Percentiles rank a stretch among this genome's conserved stretches.
These are phyloP conservation scores for Acholoe squamosa DNA, from an alignment of 2,888 invertebrate species.

Conservation along the genomic window DNA sequence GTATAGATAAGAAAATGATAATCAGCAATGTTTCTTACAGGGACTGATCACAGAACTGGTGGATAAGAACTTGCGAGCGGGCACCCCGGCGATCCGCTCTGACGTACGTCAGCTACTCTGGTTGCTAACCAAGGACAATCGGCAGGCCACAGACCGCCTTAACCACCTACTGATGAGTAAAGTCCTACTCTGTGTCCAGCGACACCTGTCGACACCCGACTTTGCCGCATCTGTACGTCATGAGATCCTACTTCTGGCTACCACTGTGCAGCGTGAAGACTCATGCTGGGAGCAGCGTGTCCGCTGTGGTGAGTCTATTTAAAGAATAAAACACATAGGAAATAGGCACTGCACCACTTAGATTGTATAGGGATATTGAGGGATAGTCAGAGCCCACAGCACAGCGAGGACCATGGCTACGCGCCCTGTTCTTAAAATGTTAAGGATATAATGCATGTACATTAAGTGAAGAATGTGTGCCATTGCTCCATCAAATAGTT, in stretches of 20 bases:
- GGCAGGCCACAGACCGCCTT: constrained; percentile 91
- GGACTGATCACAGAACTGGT: constrained; percentile 95
- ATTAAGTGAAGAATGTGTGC: too few relatives aligned
- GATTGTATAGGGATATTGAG: too few relatives aligned
- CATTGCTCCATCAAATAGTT: too few relatives aligned
- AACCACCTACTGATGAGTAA: constrained; percentile 92
- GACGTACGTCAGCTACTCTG: constrained; percentile 95
- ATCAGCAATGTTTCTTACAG: constrained; percentile 73
- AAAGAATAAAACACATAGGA: too few relatives aligned
- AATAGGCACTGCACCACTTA: too few relatives aligned
- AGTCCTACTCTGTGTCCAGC: constrained; percentile 87
- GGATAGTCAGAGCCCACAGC: too few relatives aligned
- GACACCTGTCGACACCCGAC: constrained; percentile 86
- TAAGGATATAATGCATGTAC: too few relatives aligned
- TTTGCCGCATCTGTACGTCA: constrained; percentile 90
- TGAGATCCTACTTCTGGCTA: constrained; percentile 93
- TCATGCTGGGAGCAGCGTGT: constrained; percentile 97
- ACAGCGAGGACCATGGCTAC: too few relatives aligned
- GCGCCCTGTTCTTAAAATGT: too few relatives aligned
- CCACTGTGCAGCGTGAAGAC: constrained; percentile 95
- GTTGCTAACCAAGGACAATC: constrained; percentile 93
- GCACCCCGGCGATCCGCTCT: constrained; percentile 88
- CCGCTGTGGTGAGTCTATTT: constrained; percentile 85
- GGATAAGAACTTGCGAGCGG: constrained; percentile 94
- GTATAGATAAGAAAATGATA: too few relatives aligned